Base-by-base conservation (phyloP, 2,113 vertebrate genomes). In the Lagopus leucura region DNA sequence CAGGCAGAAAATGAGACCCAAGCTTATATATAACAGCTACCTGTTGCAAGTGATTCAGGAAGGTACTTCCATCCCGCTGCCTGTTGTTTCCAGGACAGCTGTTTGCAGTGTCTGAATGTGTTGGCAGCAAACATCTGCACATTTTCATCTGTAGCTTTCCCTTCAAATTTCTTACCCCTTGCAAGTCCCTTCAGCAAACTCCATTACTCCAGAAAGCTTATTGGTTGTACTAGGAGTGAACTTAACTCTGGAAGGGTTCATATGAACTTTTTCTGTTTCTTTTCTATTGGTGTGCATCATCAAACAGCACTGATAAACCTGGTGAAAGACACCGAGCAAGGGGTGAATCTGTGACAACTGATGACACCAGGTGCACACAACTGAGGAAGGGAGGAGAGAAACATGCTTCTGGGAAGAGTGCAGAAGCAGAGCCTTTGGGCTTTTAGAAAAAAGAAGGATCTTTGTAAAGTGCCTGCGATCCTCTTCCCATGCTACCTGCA, bases 401-500 rank as follows among this genome's bases (percentile, higher is more conserved):
- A 7, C 12, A 19, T 47, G n/a, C 1, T 66, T 15, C 15, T 61
- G 61, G 10, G 10, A 30, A 15, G 22, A 57, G 6, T 21, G 11
- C 34, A 66, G 22, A 83, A 36, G 22, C 21, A 72, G n/a, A 2
- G 9, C 42, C 10, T 11, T 24, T 15, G 20, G 30, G 3, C 21
- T 43, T 88, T 82, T 42, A 65, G 48, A 34, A 14, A 24, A 82
- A 69, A 80, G 12, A 6, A 89, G 22, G 4, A 16, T 28, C 2
- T 22, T n/a, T n/a, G 5, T 45, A 84, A 50, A 18, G 38, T n/a
- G 8, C 2, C 13, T 50, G 38, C 24, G 13, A 32, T 72, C 3
- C 4, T 78, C 12, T 75, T 34, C 57, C 15, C 28, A 71, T 13
- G 6, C 24, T 60, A 13, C 6, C 3, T 1, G 1, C 1, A 36